These are phyloP conservation scores for Chlorodrepanis virens DNA, from an alignment of 2,113 vertebrate species.

Conservation along the genomic window DNA sequence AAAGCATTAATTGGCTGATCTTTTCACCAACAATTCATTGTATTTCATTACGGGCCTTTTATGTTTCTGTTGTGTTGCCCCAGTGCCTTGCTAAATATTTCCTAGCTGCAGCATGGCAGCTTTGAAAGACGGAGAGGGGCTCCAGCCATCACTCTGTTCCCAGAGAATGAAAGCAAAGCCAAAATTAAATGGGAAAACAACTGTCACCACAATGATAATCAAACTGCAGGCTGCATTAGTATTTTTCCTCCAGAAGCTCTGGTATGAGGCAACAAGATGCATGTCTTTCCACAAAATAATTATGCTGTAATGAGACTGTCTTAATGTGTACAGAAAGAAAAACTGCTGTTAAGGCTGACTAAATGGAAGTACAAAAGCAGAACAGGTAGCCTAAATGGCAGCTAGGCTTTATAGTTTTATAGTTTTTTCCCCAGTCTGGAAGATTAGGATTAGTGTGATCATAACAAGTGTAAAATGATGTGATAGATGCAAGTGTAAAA, in stretches of 20 bases:
- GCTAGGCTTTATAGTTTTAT: background rate
- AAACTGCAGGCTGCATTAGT: background rate
- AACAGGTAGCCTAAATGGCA: background rate
- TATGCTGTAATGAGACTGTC: background rate
- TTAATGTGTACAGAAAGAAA: background rate
- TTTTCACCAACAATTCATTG: background rate
- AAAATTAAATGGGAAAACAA: background rate
- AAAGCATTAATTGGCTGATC: conserved; percentile 24
- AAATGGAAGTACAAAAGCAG: background rate
- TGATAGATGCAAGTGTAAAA: background rate
- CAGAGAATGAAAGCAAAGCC: background rate
- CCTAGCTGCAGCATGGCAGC: background rate
- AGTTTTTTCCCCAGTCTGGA: background rate
- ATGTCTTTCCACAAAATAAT: background rate
- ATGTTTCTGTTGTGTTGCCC: background rate
- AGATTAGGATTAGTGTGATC: background rate
- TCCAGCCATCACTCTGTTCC: background rate
- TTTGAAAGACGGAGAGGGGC: background rate
- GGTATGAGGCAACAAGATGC: background rate
- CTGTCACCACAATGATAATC: background rate
- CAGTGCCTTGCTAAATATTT: conserved; percentile 3
- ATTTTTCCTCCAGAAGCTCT: background rate
- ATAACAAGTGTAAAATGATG: rapidly evolving
- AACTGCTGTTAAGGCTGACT: background rate
- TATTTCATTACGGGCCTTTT: background rate